Percentiles rank a stretch among this genome's conserved stretches.
Evolutionary conservation across 1,140 invertebrate species (phyloP).

Genomic region (Hycleus phaleratus): DNA sequence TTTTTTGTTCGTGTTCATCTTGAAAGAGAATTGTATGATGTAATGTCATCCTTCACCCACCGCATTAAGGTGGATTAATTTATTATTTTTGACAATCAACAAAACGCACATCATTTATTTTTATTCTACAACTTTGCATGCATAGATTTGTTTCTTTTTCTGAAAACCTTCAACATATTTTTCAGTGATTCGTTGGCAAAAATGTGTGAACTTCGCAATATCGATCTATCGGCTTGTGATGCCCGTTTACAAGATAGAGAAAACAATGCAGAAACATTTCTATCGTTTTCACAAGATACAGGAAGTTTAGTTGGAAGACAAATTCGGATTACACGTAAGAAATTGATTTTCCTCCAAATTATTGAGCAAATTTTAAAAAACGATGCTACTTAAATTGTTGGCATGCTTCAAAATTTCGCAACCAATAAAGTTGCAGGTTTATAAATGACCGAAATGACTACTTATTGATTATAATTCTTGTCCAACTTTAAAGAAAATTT

Average conservation of each 20-base stretch:
- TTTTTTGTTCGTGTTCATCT: not conserved
- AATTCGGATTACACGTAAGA: conserved; percentile 56
- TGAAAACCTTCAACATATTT: not conserved
- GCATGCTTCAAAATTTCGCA: too few relatives aligned
- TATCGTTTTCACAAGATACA: conserved; percentile 51
- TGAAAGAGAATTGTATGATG: not conserved
- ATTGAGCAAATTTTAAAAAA: too few relatives aligned
- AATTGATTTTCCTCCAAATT: not conserved
- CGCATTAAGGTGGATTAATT: too few relatives aligned
- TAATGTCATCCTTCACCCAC: not conserved
- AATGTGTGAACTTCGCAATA: conserved; percentile 51
- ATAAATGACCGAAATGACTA: too few relatives aligned
- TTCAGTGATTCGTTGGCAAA: conserved; percentile 47
- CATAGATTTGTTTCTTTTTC: too few relatives aligned
- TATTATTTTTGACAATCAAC: too few relatives aligned
- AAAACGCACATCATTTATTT: too few relatives aligned
- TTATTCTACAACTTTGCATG: too few relatives aligned
- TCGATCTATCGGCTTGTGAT: conserved; percentile 54
- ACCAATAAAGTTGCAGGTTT: too few relatives aligned
- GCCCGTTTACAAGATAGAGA: conserved; percentile 54
- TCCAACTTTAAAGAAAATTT: too few relatives aligned
- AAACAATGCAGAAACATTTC: conserved; percentile 40
- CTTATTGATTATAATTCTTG: too few relatives aligned
- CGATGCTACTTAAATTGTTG: too few relatives aligned
- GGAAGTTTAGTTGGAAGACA: conserved; percentile 62